Evolutionary conservation across 2,113 vertebrate genomes (phyloP).

Genomic region (Sylvia atricapilla): DNA sequence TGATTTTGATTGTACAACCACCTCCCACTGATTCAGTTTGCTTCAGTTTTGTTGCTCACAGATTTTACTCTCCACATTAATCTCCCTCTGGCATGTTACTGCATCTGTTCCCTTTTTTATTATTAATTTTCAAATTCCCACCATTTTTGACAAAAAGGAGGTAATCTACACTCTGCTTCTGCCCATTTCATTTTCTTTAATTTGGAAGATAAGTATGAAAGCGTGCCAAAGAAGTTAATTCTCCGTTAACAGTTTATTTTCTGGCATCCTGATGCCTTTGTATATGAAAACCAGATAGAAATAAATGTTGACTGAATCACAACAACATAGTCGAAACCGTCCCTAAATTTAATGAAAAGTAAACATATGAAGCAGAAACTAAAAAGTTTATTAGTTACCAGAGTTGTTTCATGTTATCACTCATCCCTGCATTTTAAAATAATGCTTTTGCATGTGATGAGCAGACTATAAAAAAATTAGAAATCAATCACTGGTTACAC

Average conservation of each 20-base stretch:
- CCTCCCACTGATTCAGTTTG: constrained; percentile 97
- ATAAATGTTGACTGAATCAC: constrained; percentile 77
- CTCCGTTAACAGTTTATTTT: constrained; percentile 84
- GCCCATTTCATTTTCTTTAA: constrained; percentile 87
- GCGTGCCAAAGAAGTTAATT: constrained; percentile 84
- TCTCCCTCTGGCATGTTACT: constrained; percentile 98
- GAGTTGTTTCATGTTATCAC: constrained; percentile 27
- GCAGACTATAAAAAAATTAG: background rate
- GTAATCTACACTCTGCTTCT: constrained; percentile 84
- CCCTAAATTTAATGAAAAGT: constrained; percentile 78
- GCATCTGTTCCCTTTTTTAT: constrained; percentile 99
- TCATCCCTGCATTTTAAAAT: constrained; percentile 43
- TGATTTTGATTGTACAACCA: constrained; percentile 97
- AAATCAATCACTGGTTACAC: background rate
- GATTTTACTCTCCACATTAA: constrained; percentile 96
- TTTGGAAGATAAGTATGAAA: constrained; percentile 82
- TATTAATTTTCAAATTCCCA: constrained; percentile 98
- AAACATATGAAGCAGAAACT: constrained; percentile 69
- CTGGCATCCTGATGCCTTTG: constrained; percentile 78
- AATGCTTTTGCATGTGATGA: constrained; percentile 24
- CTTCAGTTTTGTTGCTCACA: constrained; percentile 99
- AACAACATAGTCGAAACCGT: constrained; percentile 47
- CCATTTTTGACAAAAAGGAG: constrained; percentile 88
- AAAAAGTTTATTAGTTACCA: constrained; percentile 71
- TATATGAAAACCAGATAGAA: constrained; percentile 79